These are phyloP conservation scores for Mus caroli DNA, from an alignment of 2,797 vertebrate species.

Conservation along the genomic window DNA sequence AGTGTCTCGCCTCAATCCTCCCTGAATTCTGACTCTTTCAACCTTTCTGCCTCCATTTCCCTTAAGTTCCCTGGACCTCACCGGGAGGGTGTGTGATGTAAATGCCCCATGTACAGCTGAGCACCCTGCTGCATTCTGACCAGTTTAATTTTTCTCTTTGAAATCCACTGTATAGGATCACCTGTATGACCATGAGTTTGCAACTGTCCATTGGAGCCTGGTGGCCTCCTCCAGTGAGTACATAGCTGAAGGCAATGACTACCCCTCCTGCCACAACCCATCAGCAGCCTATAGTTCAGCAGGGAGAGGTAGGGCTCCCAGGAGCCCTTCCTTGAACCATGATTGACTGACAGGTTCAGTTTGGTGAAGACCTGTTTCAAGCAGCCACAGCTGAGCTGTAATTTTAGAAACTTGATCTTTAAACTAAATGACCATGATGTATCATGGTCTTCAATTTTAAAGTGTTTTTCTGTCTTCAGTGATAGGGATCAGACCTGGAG, in stretches of 20 bases:
- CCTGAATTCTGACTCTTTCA: not conserved
- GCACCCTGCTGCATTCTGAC: not conserved
- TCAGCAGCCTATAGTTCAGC: not conserved
- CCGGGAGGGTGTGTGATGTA: not conserved
- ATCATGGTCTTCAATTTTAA: not conserved
- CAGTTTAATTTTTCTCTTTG: not conserved
- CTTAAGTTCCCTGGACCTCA: not conserved
- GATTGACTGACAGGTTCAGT: not conserved
- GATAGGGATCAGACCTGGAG: not conserved
- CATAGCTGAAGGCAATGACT: not conserved
- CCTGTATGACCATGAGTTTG: not conserved
- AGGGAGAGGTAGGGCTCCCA: not conserved
- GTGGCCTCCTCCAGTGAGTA: no score
- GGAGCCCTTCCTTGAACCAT: not conserved
- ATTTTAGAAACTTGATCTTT: conserved; percentile 50
- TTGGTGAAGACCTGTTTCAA: not conserved
- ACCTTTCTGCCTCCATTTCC: not conserved
- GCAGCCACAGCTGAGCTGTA: not conserved
- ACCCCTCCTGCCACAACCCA: no score
- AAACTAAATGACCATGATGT: not conserved
- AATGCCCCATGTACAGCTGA: no score
- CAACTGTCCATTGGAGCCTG: no score
- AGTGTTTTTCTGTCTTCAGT: not conserved
- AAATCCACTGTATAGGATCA: not conserved
- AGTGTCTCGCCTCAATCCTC: not conserved